Evolutionary conservation across 2,113 vertebrate genomes (phyloP), one percentile per base, ranked within the genome.

Genomic region (Cichladusa arquata): DNA sequence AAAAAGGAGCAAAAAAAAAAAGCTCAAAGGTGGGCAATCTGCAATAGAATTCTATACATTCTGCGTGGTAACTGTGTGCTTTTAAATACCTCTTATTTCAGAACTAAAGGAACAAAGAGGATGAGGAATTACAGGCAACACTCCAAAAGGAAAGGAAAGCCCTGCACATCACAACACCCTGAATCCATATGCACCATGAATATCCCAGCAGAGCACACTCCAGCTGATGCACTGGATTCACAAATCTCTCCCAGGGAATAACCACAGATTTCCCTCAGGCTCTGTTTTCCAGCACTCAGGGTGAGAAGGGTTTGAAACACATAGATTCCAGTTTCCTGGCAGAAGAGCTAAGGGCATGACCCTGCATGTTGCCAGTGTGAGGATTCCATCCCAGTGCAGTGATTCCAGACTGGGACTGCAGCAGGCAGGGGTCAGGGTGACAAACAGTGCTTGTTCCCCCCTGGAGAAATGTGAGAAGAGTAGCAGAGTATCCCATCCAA

Each of bases 321-420:
- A 51, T 38, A 81, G 85, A 93, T 90, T 90, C 16, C 74, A 14
- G 14, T 69, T 67, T 71, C 25, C 26, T 58, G 58, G 77, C 61
- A 92, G 61, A 84, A 90, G 40, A 81, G 53, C 69, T 88, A 48
- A 45, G 76, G 60, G 51, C 58, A 54, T 34, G 69, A 88, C 56
- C 79, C 81, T 82, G 84, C 79, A 79, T 92, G 80, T 14, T n/a
- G 3, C 3, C 10, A 69, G 73, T 7, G 71, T 45, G 66, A 91
- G 79, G 62, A 88, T 95, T 94, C 91, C 92, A 92, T 84, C 88
- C 84, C 53, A 70, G 91, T 6, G 69, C 90, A 48, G 92, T 8
- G 72, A 77, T 94, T 86, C 93, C 93, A 90, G 61, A 76, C 64
- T 48, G 44, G 85, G 84, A 92, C 45, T 96, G 93, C 91, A 84